A percentile compares a stretch with the other conserved stretches of the same genome.
phyloP scores from a whole-genome alignment of 2,888 invertebrate species.

The Polia nebulosa region DNA sequence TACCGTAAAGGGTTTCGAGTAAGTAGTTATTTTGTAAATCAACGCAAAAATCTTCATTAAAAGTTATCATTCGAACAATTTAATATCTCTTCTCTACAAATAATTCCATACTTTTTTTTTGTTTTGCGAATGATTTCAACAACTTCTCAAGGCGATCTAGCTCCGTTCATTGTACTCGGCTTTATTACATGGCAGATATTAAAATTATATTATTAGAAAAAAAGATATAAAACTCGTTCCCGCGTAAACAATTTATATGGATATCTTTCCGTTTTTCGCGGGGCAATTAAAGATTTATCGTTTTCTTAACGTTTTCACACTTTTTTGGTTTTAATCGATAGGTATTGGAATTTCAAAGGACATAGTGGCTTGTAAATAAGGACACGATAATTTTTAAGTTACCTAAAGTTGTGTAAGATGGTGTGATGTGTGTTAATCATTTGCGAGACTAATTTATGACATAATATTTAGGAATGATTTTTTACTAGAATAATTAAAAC shows the following conservation, averaged over 20 bases:
- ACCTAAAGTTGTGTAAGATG: slow-evolving; percentile 19
- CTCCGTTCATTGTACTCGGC: slow-evolving; percentile 86
- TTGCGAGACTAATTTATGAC: slow-evolving; percentile 17
- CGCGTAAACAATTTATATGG: slow-evolving; percentile 62
- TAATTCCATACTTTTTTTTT: slow-evolving; percentile 68
- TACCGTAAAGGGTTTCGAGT: neutral
- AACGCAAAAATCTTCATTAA: slow-evolving; percentile 14
- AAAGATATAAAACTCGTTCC: slow-evolving; percentile 70
- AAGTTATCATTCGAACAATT: slow-evolving; percentile 29
- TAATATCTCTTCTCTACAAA: slow-evolving; percentile 52
- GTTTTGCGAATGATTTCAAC: slow-evolving; percentile 73
- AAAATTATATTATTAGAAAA: slow-evolving; percentile 69
- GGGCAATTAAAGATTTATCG: slow-evolving; percentile 61
- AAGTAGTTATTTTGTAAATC: slow-evolving; percentile 5
- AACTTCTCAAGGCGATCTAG: slow-evolving; percentile 85
- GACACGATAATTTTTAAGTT: slow-evolving; percentile 3
- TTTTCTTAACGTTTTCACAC: slow-evolving; percentile 42
- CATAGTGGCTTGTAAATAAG: slow-evolving; percentile 9
- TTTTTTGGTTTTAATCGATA: slow-evolving; percentile 45
- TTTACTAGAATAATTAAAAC: slow-evolving; percentile 3
- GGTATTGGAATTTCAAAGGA: slow-evolving; percentile 26
- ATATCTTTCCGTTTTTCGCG: slow-evolving; percentile 56
- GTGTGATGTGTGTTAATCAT: slow-evolving; percentile 16
- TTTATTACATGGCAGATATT: slow-evolving; percentile 75
- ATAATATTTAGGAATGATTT: slow-evolving; percentile 29